phyloP scores from a whole-genome alignment of 2,113 vertebrate genomes.

The Hemiprocne comata region DNA sequence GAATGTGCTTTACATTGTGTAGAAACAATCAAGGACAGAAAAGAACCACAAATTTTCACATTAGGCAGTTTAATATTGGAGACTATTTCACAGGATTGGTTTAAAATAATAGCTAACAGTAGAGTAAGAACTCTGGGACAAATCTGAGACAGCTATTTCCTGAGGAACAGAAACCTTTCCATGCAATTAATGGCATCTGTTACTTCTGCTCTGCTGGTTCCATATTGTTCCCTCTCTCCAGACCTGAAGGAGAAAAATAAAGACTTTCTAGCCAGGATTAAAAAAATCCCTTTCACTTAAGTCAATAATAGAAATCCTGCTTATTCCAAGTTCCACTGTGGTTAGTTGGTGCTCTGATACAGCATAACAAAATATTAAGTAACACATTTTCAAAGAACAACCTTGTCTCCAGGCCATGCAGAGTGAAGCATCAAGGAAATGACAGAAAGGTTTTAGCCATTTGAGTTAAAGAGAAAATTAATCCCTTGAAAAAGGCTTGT shows the following conservation, averaged over 20 bases:
- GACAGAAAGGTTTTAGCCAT: not conserved
- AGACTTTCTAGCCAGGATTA: not conserved
- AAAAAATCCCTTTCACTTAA: not conserved
- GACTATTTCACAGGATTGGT: not conserved
- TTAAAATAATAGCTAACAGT: slow-evolving; percentile 19
- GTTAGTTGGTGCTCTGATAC: not conserved
- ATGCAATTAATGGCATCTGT: not conserved
- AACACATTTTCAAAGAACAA: not conserved
- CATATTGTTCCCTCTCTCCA: not conserved
- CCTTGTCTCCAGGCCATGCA: not conserved
- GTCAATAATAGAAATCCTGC: not conserved
- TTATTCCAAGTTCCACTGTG: not conserved
- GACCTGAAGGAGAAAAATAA: slow-evolving; percentile 11
- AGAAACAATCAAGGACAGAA: slow-evolving; percentile 42
- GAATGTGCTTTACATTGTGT: slow-evolving; percentile 31
- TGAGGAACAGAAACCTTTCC: slow-evolving; percentile 2
- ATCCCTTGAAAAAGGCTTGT: not conserved
- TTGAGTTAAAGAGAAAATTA: not conserved
- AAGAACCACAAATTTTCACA: slow-evolving; percentile 13
- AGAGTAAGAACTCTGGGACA: not conserved
- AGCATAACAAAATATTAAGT: not conserved
- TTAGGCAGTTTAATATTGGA: slow-evolving; percentile 6
- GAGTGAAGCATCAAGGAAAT: not conserved
- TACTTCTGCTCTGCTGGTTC: slow-evolving; percentile 41
- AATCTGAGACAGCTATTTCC: not conserved